phyloP scores from a whole-genome alignment of 2,113 vertebrate genomes.

The Fulica atra region DNA sequence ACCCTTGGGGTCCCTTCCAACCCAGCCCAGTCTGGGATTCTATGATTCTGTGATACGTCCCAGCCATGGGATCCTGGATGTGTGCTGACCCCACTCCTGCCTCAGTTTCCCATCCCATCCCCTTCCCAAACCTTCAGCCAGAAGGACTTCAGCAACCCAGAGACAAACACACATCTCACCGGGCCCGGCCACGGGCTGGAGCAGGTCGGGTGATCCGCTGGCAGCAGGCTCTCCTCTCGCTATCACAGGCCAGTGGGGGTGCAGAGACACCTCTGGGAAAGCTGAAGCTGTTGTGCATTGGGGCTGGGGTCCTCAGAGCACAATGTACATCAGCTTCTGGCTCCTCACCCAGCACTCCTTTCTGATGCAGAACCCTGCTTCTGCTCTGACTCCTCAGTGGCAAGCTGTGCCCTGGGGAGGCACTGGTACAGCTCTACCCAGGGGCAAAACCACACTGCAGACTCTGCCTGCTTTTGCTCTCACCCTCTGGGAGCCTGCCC shows the following conservation, averaged over 20 bases:
- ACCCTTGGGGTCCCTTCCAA: too few relatives aligned
- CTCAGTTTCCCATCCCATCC: not conserved
- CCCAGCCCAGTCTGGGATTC: too few relatives aligned
- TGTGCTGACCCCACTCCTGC: not conserved
- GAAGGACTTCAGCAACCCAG: not conserved
- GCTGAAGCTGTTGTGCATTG: accelerated
- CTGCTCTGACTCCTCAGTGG: not conserved
- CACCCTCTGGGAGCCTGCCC: accelerated
- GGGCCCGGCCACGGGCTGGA: not conserved
- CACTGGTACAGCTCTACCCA: not conserved
- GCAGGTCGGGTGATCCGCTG: not conserved
- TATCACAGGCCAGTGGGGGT: not conserved
- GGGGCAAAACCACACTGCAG: not conserved
- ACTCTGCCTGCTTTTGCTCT: not conserved
- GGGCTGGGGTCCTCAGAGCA: not conserved
- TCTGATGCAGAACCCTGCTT: not conserved
- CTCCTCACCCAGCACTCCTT: not conserved
- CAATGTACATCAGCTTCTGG: not conserved
- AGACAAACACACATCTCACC: not conserved
- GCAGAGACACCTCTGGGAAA: not conserved
- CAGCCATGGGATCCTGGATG: accelerated
- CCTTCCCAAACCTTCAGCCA: not conserved
- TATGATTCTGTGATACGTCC: too few relatives aligned
- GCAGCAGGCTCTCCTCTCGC: not conserved
- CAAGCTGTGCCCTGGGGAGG: not conserved